phyloP scores from a whole-genome alignment of 2,113 vertebrate species.

The Poicephalus meyeri region DNA sequence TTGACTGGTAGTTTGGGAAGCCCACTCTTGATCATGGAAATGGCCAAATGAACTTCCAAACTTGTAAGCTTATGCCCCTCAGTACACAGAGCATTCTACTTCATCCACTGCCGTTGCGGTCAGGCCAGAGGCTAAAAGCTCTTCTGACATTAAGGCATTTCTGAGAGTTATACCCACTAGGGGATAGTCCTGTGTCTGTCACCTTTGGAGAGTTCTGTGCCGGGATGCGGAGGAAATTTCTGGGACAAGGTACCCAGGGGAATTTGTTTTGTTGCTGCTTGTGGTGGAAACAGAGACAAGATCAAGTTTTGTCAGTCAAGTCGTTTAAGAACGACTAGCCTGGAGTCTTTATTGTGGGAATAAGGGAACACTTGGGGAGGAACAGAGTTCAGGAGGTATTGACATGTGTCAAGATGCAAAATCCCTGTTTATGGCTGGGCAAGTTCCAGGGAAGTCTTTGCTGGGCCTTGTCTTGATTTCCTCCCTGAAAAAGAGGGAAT shows the following conservation, averaged over 20 bases:
- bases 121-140: not conserved
- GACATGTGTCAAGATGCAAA: not conserved
- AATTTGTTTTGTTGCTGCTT: not conserved
- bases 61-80: not conserved
- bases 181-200: not conserved
- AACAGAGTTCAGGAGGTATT: not conserved
- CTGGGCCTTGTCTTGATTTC: not conserved
- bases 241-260: not conserved
- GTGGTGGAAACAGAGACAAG: not conserved
- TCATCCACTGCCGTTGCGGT: not conserved
- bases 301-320: not conserved
- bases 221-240: not conserved
- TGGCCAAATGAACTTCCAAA: not conserved
- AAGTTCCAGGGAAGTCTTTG: not conserved
- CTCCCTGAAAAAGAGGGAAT: not conserved
- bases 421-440: not conserved
- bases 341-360: not conserved
- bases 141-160: fast-evolving
- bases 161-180: not conserved
- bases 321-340: not conserved
- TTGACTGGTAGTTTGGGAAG: not conserved
- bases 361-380: not conserved
- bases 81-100: not conserved
- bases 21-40: not conserved
- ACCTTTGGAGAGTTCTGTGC: not conserved